Conservation (phyloP, 2,797 vertebrate genomes). For the Pelochelys cantorii region DNA sequence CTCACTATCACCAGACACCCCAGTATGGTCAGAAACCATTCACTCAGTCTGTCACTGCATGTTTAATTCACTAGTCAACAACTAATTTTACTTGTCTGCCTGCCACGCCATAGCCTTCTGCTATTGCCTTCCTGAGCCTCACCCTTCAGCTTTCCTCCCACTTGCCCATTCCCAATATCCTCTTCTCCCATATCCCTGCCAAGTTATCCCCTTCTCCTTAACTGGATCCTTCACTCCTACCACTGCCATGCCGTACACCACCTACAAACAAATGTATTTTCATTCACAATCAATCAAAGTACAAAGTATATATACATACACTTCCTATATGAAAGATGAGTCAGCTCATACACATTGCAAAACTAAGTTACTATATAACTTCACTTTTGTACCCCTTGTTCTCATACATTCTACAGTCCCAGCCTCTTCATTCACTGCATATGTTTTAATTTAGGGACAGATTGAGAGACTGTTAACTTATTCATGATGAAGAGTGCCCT, state of each 20-base stretch:
- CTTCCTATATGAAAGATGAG: too few species aligned
- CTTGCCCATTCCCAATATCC: neutral
- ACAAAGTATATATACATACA: neutral
- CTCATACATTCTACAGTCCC: neutral
- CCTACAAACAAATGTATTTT: neutral
- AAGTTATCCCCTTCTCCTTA: neutral
- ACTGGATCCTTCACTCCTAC: neutral
- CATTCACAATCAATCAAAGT: neutral
- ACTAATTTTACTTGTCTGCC: neutral
- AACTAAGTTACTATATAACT: fast-evolving
- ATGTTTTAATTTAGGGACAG: neutral
- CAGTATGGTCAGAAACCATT: neutral
- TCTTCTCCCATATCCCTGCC: neutral
- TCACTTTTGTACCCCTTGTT: neutral
- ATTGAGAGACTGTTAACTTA: neutral
- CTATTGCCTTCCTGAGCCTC: neutral
- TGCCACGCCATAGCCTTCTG: neutral
- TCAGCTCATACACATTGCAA: too few species aligned
- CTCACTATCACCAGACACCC: neutral
- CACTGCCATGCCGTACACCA: neutral
- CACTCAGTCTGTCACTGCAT: neutral
- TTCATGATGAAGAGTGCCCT: neutral
- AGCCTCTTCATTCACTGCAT: neutral
- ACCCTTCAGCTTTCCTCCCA: neutral
- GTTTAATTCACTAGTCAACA: neutral